Conservation (phyloP, 92 coral and sea anemone species). For the Heliopora coerulea region DNA sequence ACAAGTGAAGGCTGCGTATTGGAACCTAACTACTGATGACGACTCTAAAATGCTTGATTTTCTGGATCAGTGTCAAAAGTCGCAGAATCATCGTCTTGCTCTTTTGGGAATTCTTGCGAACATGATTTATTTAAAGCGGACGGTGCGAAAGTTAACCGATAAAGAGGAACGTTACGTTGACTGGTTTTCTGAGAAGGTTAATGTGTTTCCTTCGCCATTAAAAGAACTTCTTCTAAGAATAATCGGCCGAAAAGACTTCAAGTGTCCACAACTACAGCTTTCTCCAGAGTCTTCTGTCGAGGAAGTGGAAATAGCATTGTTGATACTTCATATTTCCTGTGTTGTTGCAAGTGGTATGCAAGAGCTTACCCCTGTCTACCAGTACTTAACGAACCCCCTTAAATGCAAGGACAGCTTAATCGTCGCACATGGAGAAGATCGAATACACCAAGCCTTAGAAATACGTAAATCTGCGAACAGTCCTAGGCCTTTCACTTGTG, state of each 20-base stretch:
- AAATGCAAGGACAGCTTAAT: neutral
- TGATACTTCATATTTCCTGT: slow-evolving; percentile 67
- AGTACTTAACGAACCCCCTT: slow-evolving; percentile 21
- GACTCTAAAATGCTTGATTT: slow-evolving; percentile 3
- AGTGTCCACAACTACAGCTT: slow-evolving; percentile 55
- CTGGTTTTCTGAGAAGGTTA: slow-evolving; percentile 43
- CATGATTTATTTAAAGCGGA: slow-evolving; percentile 69
- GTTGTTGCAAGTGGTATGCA: slow-evolving; percentile 44
- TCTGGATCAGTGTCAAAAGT: slow-evolving; percentile 9
- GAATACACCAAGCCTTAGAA: slow-evolving; percentile 10
- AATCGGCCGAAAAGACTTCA: slow-evolving; percentile 66
- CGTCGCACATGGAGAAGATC: slow-evolving; percentile 22
- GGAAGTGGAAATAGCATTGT: slow-evolving; percentile 68
- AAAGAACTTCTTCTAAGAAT: slow-evolving; percentile 57
- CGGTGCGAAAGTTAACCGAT: slow-evolving; percentile 63
- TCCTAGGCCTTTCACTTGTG: slow-evolving; percentile 19
- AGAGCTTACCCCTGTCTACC: slow-evolving; percentile 3
- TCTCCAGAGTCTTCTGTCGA: slow-evolving; percentile 59
- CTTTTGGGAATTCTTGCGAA: slow-evolving; percentile 62
- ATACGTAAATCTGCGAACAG: neutral
- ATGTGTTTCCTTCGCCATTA: slow-evolving; percentile 42
- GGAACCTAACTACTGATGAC: slow-evolving; percentile 10
- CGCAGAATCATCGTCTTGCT: slow-evolving; percentile 47
- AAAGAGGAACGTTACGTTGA: slow-evolving; percentile 66
- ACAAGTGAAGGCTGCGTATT: slow-evolving; percentile 26